Base-by-base conservation (phyloP, 2,888 invertebrate species). In the Diabrotica balteata region DNA sequence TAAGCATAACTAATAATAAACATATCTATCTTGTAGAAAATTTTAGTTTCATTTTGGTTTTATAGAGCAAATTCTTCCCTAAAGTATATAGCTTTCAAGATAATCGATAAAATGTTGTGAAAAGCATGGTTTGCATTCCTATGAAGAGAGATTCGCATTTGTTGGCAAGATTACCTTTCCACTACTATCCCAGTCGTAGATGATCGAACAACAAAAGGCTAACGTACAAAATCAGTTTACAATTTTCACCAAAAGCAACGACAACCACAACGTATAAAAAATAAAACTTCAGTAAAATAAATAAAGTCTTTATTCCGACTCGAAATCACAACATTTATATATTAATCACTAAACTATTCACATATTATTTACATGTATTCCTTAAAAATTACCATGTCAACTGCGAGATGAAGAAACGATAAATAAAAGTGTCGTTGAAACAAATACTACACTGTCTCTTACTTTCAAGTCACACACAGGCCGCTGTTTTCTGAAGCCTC, bases 251-350 rank as follows among this genome's bases (percentile, higher is more conserved):
- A 69, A 69, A 69, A 69, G 60, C 65, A 55, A 47, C 51, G 54
- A 75, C 68, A 69, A 74, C 72, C 77, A 79, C 79, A 80, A 81
- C 80, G 80, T 80, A 82, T 81, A 82, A 81, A 79, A 79, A 81
- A 78, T 81, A 52, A 64, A 75, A 72, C 69, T 70, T 75, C 74
- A 77, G 79, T 80, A 80, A 81, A 81, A 81, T 82, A 82, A 82
- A 82, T 82, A 80, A 80, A 81, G 79, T 82, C 78, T 80, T 80
- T 78, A 78, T 79, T 79, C 70, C 73, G 75, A 76, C 75, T 79
- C 75, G 79, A 80, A 81, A 81, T 82, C 82, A 82, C 82, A 82
- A 82, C 81, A 81, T 79, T 80, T 73, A 75, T 73, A 72, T 76
- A 78, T 78, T 75, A 77, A 76, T 76, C 65, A 67, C 79, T 78